phyloP scores from a whole-genome alignment of 2,113 vertebrate genomes.

The Pangasianodon gigas region DNA sequence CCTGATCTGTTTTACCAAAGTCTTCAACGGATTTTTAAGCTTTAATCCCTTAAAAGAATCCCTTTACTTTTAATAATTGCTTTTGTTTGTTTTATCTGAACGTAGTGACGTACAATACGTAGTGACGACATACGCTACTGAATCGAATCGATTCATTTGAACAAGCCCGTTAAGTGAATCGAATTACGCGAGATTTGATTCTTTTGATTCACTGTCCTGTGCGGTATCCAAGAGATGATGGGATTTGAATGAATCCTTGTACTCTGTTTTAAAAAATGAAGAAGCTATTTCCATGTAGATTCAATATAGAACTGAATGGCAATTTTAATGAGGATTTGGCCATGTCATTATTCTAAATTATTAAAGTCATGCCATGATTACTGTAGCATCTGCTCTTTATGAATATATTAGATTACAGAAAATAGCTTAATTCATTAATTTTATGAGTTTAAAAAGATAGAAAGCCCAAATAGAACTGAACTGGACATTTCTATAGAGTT shows the following conservation, averaged over 20 bases:
- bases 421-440: too few species aligned
- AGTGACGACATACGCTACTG: background rate
- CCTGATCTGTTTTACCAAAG: background rate
- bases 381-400: too few species aligned
- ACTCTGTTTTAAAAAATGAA: background rate
- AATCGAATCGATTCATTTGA: constrained; percentile 1
- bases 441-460: too few species aligned
- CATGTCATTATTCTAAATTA: background rate
- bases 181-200: background rate
- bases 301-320: background rate
- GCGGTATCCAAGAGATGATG: background rate
- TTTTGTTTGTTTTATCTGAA: background rate
- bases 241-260: background rate
- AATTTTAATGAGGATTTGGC: background rate
- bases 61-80: background rate
- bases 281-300: background rate
- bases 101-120: background rate
- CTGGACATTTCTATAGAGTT: background rate
- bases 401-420: too few species aligned
- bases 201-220: background rate
- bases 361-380: background rate
- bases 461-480: background rate
- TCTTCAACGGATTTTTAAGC: background rate
- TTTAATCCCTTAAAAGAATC: background rate
- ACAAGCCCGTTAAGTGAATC: background rate